These are phyloP conservation scores for Malthinus flaveolus DNA, from an alignment of 2,888 invertebrate genomes.

Conservation along the genomic window DNA sequence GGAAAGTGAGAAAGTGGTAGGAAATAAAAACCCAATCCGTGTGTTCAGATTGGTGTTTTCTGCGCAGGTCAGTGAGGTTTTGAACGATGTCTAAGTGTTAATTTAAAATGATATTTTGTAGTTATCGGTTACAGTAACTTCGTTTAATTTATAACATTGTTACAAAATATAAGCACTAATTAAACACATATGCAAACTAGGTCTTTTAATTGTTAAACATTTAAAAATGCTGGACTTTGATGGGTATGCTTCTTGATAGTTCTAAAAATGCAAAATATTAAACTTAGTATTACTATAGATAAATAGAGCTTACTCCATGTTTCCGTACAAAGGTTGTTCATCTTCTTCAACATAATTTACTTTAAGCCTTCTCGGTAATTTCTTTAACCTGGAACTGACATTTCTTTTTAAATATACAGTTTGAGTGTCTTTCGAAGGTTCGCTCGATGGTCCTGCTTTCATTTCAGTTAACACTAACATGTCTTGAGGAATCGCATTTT, in stretches of 20 bases:
- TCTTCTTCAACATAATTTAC: conserved; percentile 3
- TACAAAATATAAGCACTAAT: no score
- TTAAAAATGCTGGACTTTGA: no score
- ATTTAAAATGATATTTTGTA: no score
- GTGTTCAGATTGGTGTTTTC: no score
- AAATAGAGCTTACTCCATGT: conserved; percentile 21
- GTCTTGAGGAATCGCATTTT: conserved; percentile 7
- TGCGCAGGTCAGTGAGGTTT: no score
- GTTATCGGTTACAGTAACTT: no score
- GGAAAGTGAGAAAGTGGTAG: no score
- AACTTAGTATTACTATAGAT: neutral
- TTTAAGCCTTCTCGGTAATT: conserved; percentile 3
- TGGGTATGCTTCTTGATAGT: conserved; percentile 9
- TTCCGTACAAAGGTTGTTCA: conserved; percentile 25
- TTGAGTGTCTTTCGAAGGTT: conserved; percentile 2
- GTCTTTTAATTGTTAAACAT: no score
- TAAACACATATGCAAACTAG: no score
- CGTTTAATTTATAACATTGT: no score
- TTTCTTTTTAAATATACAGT: conserved; percentile 23
- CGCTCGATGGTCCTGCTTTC: conserved; percentile 7
- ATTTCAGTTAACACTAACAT: conserved; percentile 7
- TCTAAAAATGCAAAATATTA: conserved; percentile 7
- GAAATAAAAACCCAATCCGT: no score
- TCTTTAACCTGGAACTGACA: conserved; percentile 3
- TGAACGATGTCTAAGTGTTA: no score